These are phyloP conservation scores for Hylaeus volcanicus DNA, from an alignment of 1,140 invertebrate genomes.

Conservation along the genomic window DNA sequence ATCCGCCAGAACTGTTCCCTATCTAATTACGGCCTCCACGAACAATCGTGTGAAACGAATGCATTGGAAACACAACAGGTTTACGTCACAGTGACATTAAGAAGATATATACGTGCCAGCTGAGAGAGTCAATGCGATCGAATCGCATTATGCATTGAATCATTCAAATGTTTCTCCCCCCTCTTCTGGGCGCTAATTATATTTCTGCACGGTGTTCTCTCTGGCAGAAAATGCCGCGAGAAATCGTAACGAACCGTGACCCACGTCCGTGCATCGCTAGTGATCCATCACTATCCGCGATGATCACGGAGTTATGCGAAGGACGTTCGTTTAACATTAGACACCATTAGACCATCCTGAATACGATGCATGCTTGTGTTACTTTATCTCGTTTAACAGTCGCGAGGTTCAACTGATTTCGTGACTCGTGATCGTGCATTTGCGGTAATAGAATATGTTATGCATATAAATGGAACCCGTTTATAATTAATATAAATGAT, in stretches of 20 bases:
- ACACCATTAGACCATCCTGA: neutral
- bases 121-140: conserved; percentile 35
- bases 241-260: conserved; percentile 71
- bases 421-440: neutral
- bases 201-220: conserved; percentile 16
- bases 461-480: too few relatives aligned
- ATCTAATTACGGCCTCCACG: conserved; percentile 36
- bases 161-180: conserved; percentile 41
- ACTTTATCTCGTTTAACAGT: conserved; percentile 17
- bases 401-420: conserved; percentile 17
- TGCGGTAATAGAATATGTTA: too few relatives aligned
- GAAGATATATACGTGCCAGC: conserved; percentile 29
- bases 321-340: conserved; percentile 67
- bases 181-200: conserved; percentile 36
- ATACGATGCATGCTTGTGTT: neutral
- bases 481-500: too few relatives aligned
- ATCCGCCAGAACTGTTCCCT: neutral
- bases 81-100: conserved; percentile 51
- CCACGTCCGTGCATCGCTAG: conserved; percentile 43
- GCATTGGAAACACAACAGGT: conserved; percentile 34
- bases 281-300: conserved; percentile 71
- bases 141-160: conserved; percentile 37
- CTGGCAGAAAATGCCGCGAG: conserved; percentile 55
- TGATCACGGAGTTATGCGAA: conserved; percentile 72
- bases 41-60: conserved; percentile 47